Percentiles rank a stretch among this genome's conserved stretches.
Evolutionary conservation across 2,797 vertebrate genomes (phyloP).

Genomic region (Sphenodon punctatus): DNA sequence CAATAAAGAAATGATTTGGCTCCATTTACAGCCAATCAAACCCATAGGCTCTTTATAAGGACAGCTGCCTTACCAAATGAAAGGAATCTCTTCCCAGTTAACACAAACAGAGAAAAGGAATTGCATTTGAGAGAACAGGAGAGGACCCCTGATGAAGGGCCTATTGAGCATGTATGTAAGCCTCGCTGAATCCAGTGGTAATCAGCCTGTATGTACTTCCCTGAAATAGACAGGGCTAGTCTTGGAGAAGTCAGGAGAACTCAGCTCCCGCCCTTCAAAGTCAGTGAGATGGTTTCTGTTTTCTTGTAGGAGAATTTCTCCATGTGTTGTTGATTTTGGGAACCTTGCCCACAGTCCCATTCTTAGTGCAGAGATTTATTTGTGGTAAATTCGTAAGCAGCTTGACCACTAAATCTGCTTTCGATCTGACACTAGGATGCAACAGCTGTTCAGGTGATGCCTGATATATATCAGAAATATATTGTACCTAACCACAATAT

Average conservation of each 20-base stretch:
- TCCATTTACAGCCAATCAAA: not conserved
- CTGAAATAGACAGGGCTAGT: not conserved
- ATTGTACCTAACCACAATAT: not conserved
- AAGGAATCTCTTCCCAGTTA: not conserved
- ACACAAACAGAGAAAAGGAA: not conserved
- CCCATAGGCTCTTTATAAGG: not conserved
- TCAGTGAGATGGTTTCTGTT: not conserved
- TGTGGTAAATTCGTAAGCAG: too few relatives aligned
- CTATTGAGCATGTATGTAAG: accelerated
- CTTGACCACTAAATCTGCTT: too few relatives aligned
- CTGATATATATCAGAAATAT: not conserved
- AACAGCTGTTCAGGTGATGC: not conserved
- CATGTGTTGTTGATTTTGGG: too few relatives aligned
- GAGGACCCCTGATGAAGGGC: not conserved
- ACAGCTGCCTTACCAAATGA: accelerated
- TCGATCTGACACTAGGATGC: too few relatives aligned
- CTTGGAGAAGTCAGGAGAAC: not conserved
- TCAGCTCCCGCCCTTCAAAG: not conserved
- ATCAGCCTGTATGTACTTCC: not conserved
- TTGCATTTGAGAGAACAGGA: not conserved
- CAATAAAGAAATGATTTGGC: not conserved
- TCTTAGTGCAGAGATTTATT: not conserved
- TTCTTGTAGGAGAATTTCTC: not conserved
- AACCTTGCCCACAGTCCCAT: not conserved
- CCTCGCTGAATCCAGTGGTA: not conserved